Evolutionary conservation across 2,888 invertebrate genomes (phyloP), one percentile per base, ranked within the genome.

Genomic region (Drosophila mulleri): DNA sequence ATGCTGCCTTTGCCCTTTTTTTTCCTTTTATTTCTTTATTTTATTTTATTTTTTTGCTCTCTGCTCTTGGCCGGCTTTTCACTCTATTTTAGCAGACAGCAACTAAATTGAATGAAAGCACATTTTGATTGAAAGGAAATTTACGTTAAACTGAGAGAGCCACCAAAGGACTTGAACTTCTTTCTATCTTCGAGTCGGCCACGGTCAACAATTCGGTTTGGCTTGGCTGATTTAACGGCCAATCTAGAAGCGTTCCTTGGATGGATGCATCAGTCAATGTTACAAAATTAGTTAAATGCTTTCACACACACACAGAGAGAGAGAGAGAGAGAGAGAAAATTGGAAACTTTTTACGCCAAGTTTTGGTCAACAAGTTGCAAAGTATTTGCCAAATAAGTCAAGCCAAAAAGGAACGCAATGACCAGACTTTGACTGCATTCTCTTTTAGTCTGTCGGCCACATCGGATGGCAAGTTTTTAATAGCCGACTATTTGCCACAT

Each of bases 121-220:
- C 83, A 82, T 81, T 87, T 87, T 88, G 87, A 87, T 88, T 87
- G 83, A 87, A 86, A 83, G 76, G 82, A 88, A 88, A 82, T 86
- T 83, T 72, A 76, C 84, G 84, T 87, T 75, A 76, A 84, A 87
- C 74, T 78, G 45, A 26, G 2, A 26, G 67, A 76, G 62, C 67
- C n/a, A 29, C n/a, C 75, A 56, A 57, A 66, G 41, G 37, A 71
- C 32, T 37, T 18, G 12, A 6, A 20, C 42, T 47, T n/a, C 26
- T 9, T 47, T 9, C 26, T 9, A 47, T n/a, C 20, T 9, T 37
- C 37, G 9, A 35, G 35, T 50, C 52, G 11, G 12, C 37, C 57
- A 32, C 45, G 14, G 61, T 58, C 54, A 53, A 53, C 53, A 41
- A 41, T 37, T 56, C 56, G 39, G 50, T 39, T 54, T 47, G 65